Evolutionary conservation across 2,888 invertebrate species (phyloP).

Genomic region (Drosophila koepferae): DNA sequence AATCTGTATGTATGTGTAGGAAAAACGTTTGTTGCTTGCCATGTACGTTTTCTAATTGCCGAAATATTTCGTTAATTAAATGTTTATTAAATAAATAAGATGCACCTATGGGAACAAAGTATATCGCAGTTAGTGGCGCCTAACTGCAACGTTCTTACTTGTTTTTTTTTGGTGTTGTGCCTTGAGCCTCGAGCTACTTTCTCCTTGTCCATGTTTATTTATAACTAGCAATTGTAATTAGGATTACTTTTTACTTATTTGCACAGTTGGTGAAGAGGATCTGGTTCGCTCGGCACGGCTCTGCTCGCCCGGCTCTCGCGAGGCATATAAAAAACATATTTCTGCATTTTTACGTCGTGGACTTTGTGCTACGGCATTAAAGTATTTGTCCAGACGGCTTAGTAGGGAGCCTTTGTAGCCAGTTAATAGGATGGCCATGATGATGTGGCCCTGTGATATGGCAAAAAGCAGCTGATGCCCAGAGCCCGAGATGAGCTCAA

Average conservation of each 20-base stretch:
- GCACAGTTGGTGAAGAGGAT: conserved; percentile 68
- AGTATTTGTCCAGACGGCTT: conserved; percentile 74
- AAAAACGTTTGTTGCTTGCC: no score
- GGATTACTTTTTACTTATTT: conserved; percentile 81
- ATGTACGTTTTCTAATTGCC: no score
- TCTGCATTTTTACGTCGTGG: conserved; percentile 63
- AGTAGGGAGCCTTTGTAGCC: conserved; percentile 48
- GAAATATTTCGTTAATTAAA: no score
- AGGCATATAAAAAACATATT: conserved; percentile 72
- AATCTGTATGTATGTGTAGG: no score
- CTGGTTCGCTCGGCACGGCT: conserved; percentile 5
- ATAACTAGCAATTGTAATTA: conserved; percentile 80
- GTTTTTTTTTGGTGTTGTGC: not conserved
- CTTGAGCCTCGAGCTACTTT: conserved; percentile 26
- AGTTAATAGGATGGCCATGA: conserved; percentile 48
- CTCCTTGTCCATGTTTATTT: conserved; percentile 74
- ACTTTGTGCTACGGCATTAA: conserved; percentile 57
- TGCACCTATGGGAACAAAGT: no score
- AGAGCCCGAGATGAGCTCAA: conserved; percentile 5
- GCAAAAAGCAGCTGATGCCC: conserved; percentile 39
- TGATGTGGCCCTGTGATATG: conserved; percentile 20
- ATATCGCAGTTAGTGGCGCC: no score
- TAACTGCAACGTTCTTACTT: no score
- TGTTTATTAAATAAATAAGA: no score
- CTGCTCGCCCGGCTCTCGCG: conserved; percentile 8